Percentiles rank a stretch among this genome's conserved stretches.
Conservation (phyloP, 2,113 vertebrate species). For the Cheilinus undulatus region DNA sequence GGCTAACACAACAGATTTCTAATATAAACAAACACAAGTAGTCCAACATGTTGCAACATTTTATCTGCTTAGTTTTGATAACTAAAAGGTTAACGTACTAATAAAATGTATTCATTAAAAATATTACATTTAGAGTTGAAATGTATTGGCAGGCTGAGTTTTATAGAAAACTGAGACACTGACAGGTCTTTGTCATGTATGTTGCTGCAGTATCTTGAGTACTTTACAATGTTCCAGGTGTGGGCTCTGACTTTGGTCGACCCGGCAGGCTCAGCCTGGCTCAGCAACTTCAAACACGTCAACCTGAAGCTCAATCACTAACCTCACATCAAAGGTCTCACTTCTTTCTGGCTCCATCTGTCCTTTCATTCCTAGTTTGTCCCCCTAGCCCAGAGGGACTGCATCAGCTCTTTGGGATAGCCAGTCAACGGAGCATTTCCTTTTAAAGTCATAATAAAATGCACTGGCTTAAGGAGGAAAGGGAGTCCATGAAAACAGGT, state of each 20-base stretch:
- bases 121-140: too few relatives aligned
- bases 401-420: slow-evolving; percentile 38
- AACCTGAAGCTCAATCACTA: slow-evolving; percentile 38
- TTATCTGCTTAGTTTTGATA: too few relatives aligned
- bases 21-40: too few relatives aligned
- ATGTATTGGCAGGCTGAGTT: too few relatives aligned
- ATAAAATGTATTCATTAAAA: too few relatives aligned
- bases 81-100: too few relatives aligned
- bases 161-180: too few relatives aligned
- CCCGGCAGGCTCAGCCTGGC: slow-evolving; percentile 38
- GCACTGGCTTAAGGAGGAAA: slow-evolving; percentile 25
- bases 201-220: not conserved
- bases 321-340: slow-evolving; percentile 63
- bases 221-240: slow-evolving; percentile 36
- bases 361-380: slow-evolving; percentile 62
- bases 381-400: slow-evolving; percentile 31
- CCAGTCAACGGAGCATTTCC: slow-evolving; percentile 59
- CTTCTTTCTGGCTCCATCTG: slow-evolving; percentile 52
- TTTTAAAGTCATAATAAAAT: slow-evolving; percentile 53
- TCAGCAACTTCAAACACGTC: slow-evolving; percentile 59
- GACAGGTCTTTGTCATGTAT: not conserved
- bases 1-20: too few relatives aligned
- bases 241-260: slow-evolving; percentile 27
- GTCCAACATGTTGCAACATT: too few relatives aligned
- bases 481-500: slow-evolving; percentile 42